Evolutionary conservation across 2,888 invertebrate genomes (phyloP).

Genomic region (Xylota segnis): DNA sequence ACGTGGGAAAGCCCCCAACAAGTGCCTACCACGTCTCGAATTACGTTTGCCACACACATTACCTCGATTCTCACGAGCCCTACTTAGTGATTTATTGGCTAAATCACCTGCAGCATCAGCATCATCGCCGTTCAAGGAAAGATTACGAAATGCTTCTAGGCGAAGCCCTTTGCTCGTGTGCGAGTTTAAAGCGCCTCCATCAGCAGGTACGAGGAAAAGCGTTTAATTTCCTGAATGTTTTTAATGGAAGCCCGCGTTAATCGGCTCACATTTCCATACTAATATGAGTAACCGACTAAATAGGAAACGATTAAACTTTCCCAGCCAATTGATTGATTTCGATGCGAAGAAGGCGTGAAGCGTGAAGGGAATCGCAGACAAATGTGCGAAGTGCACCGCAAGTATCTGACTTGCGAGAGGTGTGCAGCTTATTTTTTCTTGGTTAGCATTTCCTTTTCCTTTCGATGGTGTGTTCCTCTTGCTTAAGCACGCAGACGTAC

Average conservation of each 20-base stretch:
- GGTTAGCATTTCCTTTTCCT: constrained; percentile 59
- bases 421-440: constrained; percentile 8
- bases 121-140: constrained; percentile 29
- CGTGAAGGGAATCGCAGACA: constrained; percentile 43
- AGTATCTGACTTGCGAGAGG: constrained; percentile 38
- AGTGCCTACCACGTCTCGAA: constrained; percentile 36
- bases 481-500: constrained; percentile 14
- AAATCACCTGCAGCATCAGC: constrained; percentile 25
- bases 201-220: not conserved
- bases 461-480: constrained; percentile 34
- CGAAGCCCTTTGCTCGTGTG: constrained; percentile 5
- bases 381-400: constrained; percentile 60
- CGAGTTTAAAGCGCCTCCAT: not conserved
- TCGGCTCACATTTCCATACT: constrained; percentile 56
- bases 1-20: constrained; percentile 55
- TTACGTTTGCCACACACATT: constrained; percentile 51
- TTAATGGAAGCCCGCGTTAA: constrained; percentile 9
- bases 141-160: constrained; percentile 16
- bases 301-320: constrained; percentile 61
- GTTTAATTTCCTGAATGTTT: constrained; percentile 48
- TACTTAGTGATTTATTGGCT: constrained; percentile 50
- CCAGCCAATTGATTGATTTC: constrained; percentile 65
- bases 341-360: constrained; percentile 37
- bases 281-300: constrained; percentile 30
- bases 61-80: constrained; percentile 51